Evolutionary conservation across 2,113 vertebrate genomes (phyloP), one percentile per base, ranked within the genome.

Genomic region (Etheostoma cragini): DNA sequence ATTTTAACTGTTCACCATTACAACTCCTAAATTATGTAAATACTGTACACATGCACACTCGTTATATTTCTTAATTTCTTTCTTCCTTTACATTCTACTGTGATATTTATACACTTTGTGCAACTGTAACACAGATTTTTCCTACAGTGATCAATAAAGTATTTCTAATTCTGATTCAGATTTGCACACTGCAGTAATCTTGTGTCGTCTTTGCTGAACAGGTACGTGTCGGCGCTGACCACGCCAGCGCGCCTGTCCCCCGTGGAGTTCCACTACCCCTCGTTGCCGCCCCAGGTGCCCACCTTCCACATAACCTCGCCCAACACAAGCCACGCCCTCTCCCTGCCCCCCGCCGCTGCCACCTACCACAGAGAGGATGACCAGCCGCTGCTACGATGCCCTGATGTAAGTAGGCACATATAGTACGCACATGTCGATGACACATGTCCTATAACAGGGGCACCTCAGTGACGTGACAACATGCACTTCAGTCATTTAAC

Each of bases 271-370:
- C 97, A 99, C 93, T 98, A 96, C 94, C 97, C 97, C 90, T 96
- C 95, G 61, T 91, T 97, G 92, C 93, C 97, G 6, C 92, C 97
- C 14, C 97, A 98, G 96, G 97, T 98, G 91, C 97, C 98, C 82
- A 98, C 96, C 88, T 99, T 99, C n/a, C 97, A 99, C 93, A 98
- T 99, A 95, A 98, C 98, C 35, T 98, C 97, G 0, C 97, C 97
- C 52, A 97, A 98, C 91, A 96, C 97, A 3, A 95, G 95, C 30
- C 97, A 98, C 10, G 97, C 97, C 3, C 96, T 97, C 69, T 97
- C 97, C 82, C 93, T 98, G 71, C 97, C 97, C 0, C 97, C 97
- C 0, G 97, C 97, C 0, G 96, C 96, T 7, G 96, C 95, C 74
- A 93, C 95, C 88, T 98, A 98, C 91, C 95, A 95, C 1, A 95